Evolutionary conservation across 2,113 vertebrate genomes (phyloP).

Genomic region (Grantiella picta): DNA sequence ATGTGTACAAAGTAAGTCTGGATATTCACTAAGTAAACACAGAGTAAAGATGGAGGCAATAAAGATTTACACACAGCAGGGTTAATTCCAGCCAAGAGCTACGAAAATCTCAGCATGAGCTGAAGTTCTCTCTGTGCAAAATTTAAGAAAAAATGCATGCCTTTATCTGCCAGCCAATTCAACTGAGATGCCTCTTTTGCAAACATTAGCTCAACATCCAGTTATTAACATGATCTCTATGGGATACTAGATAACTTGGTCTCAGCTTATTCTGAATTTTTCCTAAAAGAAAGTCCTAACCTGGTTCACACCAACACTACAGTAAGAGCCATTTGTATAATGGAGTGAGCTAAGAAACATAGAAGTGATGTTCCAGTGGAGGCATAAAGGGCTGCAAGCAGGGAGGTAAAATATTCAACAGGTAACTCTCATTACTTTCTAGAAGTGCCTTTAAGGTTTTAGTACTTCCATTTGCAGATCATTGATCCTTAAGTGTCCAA

Average conservation of each 20-base stretch:
- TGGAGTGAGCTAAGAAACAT: neutral
- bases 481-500: neutral
- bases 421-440: neutral
- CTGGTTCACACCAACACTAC: neutral
- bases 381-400: neutral
- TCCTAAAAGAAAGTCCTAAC: neutral
- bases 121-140: neutral
- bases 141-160: neutral
- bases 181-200: neutral
- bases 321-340: neutral
- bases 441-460: neutral
- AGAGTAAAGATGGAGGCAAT: neutral
- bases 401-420: neutral
- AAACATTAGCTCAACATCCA: neutral
- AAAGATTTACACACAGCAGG: neutral
- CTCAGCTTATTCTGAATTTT: neutral
- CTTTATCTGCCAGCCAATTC: neutral
- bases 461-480: neutral
- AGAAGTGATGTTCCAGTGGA: neutral
- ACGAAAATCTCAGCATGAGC: neutral
- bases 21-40: neutral
- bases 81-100: neutral
- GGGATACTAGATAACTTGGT: neutral
- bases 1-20: neutral
- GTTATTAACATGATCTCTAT: neutral